Percentiles rank a stretch among this genome's conserved stretches.
Evolutionary conservation across 1,140 invertebrate genomes (phyloP).

Genomic region (Prorops nasuta): DNA sequence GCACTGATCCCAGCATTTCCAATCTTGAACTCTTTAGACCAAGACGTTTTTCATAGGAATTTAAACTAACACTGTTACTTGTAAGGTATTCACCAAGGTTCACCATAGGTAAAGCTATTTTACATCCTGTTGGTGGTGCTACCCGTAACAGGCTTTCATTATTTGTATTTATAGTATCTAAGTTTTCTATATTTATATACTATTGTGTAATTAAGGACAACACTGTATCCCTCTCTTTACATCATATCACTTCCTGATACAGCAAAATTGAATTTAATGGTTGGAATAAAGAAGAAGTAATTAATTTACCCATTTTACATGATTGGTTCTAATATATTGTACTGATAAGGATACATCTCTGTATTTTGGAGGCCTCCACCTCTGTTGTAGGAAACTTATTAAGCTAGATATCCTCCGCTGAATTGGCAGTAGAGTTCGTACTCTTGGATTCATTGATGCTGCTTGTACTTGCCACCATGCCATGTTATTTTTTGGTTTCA

Average conservation of each 20-base stretch:
- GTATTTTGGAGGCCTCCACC: constrained; percentile 67
- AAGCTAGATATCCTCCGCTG: constrained; percentile 73
- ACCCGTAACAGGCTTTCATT: constrained; percentile 48
- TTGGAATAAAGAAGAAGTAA: too few relatives aligned
- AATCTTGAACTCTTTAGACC: constrained; percentile 55
- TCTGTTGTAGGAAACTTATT: constrained; percentile 73
- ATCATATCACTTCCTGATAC: too few relatives aligned
- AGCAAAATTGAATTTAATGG: too few relatives aligned
- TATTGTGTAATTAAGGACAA: constrained; percentile 20
- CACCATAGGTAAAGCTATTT: constrained; percentile 68
- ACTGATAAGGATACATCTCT: constrained; percentile 61
- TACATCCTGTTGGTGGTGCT: constrained; percentile 57
- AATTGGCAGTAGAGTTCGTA: constrained; percentile 70
- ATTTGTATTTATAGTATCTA: constrained; percentile 20
- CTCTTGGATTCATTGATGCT: constrained; percentile 87
- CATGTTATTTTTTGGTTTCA: constrained; percentile 73
- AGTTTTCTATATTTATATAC: constrained; percentile 28
- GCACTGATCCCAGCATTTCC: constrained; percentile 47
- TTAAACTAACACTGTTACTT: constrained; percentile 71
- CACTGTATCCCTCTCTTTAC: too few relatives aligned
- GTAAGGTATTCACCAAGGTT: constrained; percentile 73
- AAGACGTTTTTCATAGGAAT: constrained; percentile 69
- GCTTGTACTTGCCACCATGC: constrained; percentile 84
- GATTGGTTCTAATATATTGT: too few relatives aligned
- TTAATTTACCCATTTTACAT: too few relatives aligned